Base-by-base conservation (phyloP, 2,888 invertebrate genomes). In the Pammene fasciana region DNA sequence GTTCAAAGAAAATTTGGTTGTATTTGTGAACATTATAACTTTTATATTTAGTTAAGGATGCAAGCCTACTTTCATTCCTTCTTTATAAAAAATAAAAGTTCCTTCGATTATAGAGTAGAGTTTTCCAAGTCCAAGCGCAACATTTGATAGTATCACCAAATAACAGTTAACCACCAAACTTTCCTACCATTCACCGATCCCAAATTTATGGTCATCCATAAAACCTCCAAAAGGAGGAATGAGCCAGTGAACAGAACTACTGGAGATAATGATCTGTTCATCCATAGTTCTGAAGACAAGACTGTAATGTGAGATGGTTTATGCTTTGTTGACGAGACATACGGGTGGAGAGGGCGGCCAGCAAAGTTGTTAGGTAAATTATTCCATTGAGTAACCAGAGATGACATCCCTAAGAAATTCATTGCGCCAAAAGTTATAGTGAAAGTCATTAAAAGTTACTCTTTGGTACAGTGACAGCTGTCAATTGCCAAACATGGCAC, bases 261-360 rank as follows among this genome's bases (percentile, higher is more conserved):
- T 46, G 65, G 59, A 46, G 71, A 71, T 72, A 61, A 50, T 67
- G 67, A 75, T 72, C 72, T 57, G 72, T 77, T 75, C 79, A 79
- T 80, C 81, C 82, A 79, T 80, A 82, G 80, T 76, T 79, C 77
- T 82, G 86, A 83, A 84, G 86, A 87, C 87, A 86, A 82, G 81
- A 74, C 74, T 77, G 88, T 88, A 88, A 88, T 83, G 77, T 83
- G 87, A 88, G 84, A 85, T 73, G 76, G 72, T 75, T 79, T 78
- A 81, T 82, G 78, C 76, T 77, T 76, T 78, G 76, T 73, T 74
- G 34, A 41, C 26, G 54, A 18, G 16, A 77, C 75, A 70, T 56
- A 83, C 78, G 70, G 76, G n/a, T 3, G 3, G 5, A 2, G 10
- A 43, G 55, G 59, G 26, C 36, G 36, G 14, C 52, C 66, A 13